These are phyloP conservation scores for Bombycilla garrulus DNA, from an alignment of 2,113 vertebrate species.

Conservation along the genomic window DNA sequence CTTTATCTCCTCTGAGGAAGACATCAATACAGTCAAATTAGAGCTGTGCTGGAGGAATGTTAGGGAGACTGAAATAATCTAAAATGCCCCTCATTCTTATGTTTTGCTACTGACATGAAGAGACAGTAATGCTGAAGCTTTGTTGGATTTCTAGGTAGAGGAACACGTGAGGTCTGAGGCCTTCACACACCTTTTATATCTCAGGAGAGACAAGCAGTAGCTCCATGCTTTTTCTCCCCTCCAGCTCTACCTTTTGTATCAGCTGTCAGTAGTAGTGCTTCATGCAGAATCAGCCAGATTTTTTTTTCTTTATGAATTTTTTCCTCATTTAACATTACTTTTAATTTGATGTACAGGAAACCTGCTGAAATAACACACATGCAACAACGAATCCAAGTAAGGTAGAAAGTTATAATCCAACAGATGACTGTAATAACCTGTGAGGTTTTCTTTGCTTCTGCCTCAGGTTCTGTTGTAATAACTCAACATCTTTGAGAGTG, in stretches of 20 bases:
- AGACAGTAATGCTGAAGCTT: neutral
- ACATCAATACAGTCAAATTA: slow-evolving; percentile 1
- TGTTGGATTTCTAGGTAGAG: neutral
- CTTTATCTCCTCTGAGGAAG: neutral
- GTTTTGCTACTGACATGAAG: neutral
- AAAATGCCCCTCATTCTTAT: neutral
- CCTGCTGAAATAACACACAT: neutral
- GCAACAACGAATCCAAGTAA: neutral
- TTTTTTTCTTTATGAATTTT: neutral
- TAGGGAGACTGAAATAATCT: neutral
- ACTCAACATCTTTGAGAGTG: neutral
- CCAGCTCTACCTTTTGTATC: neutral
- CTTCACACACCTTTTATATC: neutral
- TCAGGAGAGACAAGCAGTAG: neutral
- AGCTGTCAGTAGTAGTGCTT: neutral
- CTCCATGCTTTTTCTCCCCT: neutral
- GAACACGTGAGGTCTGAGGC: neutral
- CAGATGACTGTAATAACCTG: neutral
- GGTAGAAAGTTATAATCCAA: neutral
- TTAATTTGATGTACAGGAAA: neutral
- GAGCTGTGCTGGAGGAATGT: neutral
- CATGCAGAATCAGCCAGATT: neutral
- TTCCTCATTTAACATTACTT: neutral
- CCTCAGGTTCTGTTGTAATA: neutral
- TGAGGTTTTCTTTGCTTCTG: neutral